These are phyloP conservation scores for Galago senegalensis DNA, from an alignment of 2,797 vertebrate species.

Conservation along the genomic window DNA sequence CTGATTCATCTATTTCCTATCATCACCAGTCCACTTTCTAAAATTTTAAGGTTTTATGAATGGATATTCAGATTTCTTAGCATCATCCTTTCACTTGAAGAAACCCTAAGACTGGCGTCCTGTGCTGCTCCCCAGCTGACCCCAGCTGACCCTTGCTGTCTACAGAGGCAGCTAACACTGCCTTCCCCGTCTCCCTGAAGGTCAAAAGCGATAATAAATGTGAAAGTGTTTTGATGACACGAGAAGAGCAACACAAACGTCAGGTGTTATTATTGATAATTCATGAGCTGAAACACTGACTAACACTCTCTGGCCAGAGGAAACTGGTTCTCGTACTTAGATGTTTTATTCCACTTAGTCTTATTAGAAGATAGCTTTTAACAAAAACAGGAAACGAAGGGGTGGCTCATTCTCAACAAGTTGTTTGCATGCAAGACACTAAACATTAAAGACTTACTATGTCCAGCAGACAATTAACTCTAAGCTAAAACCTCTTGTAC, in stretches of 20 bases:
- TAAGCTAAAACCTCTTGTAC: slow-evolving; percentile 21
- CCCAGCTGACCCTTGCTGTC: background rate
- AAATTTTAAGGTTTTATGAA: background rate
- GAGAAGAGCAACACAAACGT: background rate
- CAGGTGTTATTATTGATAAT: background rate
- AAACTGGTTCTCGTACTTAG: background rate
- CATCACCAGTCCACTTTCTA: background rate
- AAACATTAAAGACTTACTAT: slow-evolving; percentile 46
- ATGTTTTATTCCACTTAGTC: background rate
- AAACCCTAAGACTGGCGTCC: background rate
- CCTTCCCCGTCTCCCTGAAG: background rate
- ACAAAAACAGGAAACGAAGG: background rate
- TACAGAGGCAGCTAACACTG: background rate
- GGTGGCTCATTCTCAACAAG: slow-evolving; percentile 26
- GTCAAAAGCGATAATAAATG: background rate
- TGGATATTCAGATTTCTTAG: background rate
- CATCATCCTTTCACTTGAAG: background rate
- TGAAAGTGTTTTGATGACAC: background rate
- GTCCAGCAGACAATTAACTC: slow-evolving; percentile 59
- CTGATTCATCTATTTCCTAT: background rate
- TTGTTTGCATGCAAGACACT: slow-evolving; percentile 65
- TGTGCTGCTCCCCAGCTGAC: background rate
- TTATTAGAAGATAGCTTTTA: background rate
- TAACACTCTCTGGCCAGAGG: background rate
- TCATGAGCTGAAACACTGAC: background rate